Evolutionary conservation across 2,888 invertebrate genomes (phyloP).

Genomic region (Eilema caniola): DNA sequence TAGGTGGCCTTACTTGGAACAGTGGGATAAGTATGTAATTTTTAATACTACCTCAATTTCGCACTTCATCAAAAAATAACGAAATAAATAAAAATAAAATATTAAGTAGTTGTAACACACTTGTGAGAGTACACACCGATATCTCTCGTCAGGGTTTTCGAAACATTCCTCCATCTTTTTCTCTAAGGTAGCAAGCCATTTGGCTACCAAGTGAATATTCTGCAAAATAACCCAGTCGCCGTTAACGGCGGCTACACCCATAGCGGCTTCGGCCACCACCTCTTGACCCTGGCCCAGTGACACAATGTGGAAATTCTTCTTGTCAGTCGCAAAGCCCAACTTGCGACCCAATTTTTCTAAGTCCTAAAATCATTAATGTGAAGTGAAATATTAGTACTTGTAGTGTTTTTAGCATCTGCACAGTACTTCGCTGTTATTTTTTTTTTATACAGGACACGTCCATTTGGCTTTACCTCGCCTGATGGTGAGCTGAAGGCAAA

Average conservation of each 20-base stretch:
- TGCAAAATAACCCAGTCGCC: slow-evolving; percentile 98
- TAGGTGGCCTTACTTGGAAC: too few species aligned
- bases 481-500: too few species aligned
- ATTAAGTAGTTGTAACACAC: too few species aligned
- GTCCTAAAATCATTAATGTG: slow-evolving; percentile 84
- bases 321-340: slow-evolving; percentile 92
- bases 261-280: slow-evolving; percentile 95
- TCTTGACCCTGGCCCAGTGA: slow-evolving; percentile 98
- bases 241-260: slow-evolving; percentile 90
- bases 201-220: slow-evolving; percentile 96
- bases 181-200: slow-evolving; percentile 95
- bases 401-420: neutral
- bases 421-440: too few species aligned
- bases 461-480: too few species aligned
- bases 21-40: too few species aligned
- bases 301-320: slow-evolving; percentile 96
- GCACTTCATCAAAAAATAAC: too few species aligned
- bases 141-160: slow-evolving; percentile 88
- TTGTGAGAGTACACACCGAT: slow-evolving; percentile 68
- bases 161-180: slow-evolving; percentile 95
- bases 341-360: slow-evolving; percentile 94
- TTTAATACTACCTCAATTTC: too few species aligned
- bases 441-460: too few species aligned
- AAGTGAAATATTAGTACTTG: neutral
- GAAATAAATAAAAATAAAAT: neutral